phyloP scores from a whole-genome alignment of 2,888 invertebrate species.

The Leptinotarsa juncta region DNA sequence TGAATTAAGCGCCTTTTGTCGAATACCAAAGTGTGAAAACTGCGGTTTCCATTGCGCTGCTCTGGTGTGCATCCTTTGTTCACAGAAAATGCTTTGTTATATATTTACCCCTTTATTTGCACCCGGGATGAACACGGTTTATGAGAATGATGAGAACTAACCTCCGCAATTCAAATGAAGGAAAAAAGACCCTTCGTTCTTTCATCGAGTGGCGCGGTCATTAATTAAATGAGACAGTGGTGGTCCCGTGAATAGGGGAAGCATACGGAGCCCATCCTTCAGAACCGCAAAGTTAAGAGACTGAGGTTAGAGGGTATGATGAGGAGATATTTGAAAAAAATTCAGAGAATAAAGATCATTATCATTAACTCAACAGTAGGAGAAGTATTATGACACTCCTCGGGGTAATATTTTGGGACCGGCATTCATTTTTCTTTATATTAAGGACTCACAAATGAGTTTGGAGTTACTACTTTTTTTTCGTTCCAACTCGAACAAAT shows the following conservation, averaged over 20 bases:
- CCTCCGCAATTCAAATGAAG: slow-evolving; percentile 30
- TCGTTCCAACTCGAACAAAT: too few relatives aligned
- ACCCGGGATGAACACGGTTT: slow-evolving; percentile 53
- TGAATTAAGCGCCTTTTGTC: slow-evolving; percentile 45
- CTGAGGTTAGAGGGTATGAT: background rate
- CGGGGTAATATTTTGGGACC: too few relatives aligned
- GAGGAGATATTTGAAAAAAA: background rate
- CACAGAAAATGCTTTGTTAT: slow-evolving; percentile 54
- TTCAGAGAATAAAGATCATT: too few relatives aligned
- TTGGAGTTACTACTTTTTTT: too few relatives aligned
- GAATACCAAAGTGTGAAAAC: slow-evolving; percentile 56
- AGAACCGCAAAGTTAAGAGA: background rate
- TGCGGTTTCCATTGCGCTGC: slow-evolving; percentile 51
- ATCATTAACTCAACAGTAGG: too few relatives aligned
- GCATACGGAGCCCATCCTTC: background rate
- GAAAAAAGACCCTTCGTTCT: slow-evolving; percentile 36
- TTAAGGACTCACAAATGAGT: too few relatives aligned
- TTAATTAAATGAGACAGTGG: slow-evolving; percentile 20
- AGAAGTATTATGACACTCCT: too few relatives aligned
- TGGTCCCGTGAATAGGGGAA: background rate
- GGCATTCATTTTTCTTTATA: too few relatives aligned
- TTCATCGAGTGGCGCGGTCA: slow-evolving; percentile 21
- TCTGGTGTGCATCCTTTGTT: slow-evolving; percentile 52
- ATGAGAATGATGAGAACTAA: slow-evolving; percentile 35
- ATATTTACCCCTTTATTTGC: slow-evolving; percentile 56